Percentiles rank a stretch among this genome's conserved stretches.
phyloP scores from a whole-genome alignment of 2,113 vertebrate species.

The Dryoscopus gambensis region DNA sequence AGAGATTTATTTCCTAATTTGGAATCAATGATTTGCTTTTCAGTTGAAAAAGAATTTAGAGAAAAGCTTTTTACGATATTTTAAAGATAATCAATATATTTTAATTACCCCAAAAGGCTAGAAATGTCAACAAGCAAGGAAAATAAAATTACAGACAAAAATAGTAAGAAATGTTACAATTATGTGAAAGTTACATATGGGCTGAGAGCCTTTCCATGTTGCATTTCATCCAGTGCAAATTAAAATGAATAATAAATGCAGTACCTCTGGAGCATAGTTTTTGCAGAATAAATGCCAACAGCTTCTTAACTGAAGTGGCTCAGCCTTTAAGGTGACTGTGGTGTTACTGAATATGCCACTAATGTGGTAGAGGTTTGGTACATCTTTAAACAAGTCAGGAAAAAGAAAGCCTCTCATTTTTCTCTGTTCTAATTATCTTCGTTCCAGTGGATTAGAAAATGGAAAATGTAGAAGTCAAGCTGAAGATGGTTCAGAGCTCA shows the following conservation, averaged over 20 bases:
- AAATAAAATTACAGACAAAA: not conserved
- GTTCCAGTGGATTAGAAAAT: slow-evolving; percentile 80
- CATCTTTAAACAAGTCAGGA: slow-evolving; percentile 1
- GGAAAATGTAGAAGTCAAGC: slow-evolving; percentile 80
- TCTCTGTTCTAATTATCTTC: slow-evolving; percentile 80
- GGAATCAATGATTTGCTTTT: not conserved
- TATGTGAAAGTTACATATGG: not conserved
- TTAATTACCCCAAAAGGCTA: not conserved
- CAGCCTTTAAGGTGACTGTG: slow-evolving; percentile 6
- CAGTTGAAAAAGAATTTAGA: not conserved
- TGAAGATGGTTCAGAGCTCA: slow-evolving; percentile 75
- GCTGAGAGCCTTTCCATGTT: not conserved
- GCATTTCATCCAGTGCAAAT: not conserved
- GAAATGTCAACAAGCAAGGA: not conserved
- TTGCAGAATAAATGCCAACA: slow-evolving; percentile 10
- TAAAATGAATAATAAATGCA: slow-evolving; percentile 18
- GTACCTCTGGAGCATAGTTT: not conserved
- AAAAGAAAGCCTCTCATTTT: slow-evolving; percentile 67
- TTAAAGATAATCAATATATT: not conserved
- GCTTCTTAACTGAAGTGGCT: slow-evolving; percentile 1
- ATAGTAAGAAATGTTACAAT: slow-evolving; percentile 9
- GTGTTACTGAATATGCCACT: not conserved
- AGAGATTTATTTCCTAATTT: not conserved
- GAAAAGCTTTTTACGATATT: not conserved
- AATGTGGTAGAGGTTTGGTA: not conserved